Evolutionary conservation across 2,888 invertebrate species (phyloP).

Genomic region (Phyllotreta striolata): DNA sequence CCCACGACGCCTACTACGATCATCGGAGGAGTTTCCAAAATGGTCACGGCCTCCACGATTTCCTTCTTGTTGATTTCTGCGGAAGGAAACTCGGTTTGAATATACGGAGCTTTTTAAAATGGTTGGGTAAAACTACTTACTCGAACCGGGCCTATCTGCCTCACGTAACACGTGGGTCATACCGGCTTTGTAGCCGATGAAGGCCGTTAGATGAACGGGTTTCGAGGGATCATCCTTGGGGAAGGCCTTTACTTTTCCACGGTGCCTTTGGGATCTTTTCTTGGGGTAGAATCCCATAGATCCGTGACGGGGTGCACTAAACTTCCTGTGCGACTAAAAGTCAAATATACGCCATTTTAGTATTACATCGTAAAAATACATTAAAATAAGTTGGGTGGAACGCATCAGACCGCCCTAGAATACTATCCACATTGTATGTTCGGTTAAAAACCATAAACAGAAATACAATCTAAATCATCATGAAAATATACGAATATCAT

Average conservation of each 20-base stretch:
- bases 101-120: neutral
- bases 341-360: constrained; percentile 15
- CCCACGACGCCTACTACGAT: constrained; percentile 97
- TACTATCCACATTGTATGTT: constrained; percentile 70
- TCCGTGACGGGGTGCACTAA: constrained; percentile 99
- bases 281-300: constrained; percentile 99
- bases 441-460: constrained; percentile 72
- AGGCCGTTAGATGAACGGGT: constrained; percentile 97
- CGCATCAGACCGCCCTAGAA: constrained; percentile 79
- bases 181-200: constrained; percentile 98
- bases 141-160: constrained; percentile 98
- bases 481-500: constrained; percentile 39
- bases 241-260: constrained; percentile 99
- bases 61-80: constrained; percentile 99
- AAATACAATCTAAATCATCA: constrained; percentile 70
- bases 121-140: constrained; percentile 70
- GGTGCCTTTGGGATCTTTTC: constrained; percentile 94
- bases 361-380: constrained; percentile 4
- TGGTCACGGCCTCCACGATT: constrained; percentile 98
- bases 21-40: constrained; percentile 98
- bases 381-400: neutral
- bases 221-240: constrained; percentile 97
- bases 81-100: constrained; percentile 48
- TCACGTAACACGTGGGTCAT: constrained; percentile 99
- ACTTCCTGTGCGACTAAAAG: constrained; percentile 97